phyloP scores from a whole-genome alignment of 2,113 vertebrate species.

The Stomatorhinus ivindoensis region DNA sequence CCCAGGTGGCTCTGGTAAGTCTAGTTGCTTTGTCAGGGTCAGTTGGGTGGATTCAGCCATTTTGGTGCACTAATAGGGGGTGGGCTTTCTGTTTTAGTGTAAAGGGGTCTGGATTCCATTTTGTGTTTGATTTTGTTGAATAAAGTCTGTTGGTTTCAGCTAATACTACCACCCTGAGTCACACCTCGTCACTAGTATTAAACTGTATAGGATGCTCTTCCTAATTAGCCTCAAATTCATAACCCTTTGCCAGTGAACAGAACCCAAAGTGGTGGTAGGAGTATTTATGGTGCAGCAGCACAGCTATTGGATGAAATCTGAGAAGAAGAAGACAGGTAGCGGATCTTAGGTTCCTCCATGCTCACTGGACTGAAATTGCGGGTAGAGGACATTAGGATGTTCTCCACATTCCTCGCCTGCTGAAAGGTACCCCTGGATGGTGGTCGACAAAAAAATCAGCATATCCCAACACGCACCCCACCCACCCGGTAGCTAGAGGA shows the following conservation, averaged over 20 bases:
- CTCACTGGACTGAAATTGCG: background rate
- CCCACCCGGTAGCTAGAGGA: background rate
- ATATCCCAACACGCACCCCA: background rate
- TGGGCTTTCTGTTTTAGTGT: background rate
- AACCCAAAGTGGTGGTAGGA: background rate
- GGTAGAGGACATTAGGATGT: background rate
- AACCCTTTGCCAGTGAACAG: background rate
- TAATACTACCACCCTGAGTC: background rate
- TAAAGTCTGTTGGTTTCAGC: background rate
- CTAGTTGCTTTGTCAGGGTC: background rate
- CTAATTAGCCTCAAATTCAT: background rate
- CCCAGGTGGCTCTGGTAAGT: background rate
- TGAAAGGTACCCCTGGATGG: background rate
- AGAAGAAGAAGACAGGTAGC: background rate
- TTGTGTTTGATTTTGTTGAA: background rate
- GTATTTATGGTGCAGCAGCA: background rate
- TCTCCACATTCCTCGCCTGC: background rate
- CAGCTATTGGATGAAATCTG: background rate
- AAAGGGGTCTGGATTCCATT: background rate
- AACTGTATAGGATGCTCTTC: background rate
- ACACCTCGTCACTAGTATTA: background rate
- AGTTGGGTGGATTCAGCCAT: background rate
- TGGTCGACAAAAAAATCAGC: background rate
- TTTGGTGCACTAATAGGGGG: background rate
- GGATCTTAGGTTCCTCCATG: background rate